Evolutionary conservation across 2,888 invertebrate genomes (phyloP), one percentile per base, ranked within the genome.

Genomic region (Sepioteuthis lessoniana): DNA sequence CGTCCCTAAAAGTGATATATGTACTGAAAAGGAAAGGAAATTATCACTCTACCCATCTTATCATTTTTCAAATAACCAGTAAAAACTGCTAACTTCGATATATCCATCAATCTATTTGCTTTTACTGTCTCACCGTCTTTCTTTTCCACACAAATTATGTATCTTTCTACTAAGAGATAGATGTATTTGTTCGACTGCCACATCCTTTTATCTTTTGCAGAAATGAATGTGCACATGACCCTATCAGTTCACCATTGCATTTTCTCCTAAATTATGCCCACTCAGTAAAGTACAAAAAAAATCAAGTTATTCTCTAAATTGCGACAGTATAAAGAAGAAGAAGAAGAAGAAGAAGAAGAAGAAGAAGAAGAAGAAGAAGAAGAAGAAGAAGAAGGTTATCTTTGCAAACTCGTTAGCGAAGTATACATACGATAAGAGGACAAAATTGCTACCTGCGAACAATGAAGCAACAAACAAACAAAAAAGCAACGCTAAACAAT

Each of bases 381-480:
- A n/a, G 35, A 76, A 76, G 13, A 76, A n/a, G n/a, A 76, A n/a
- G 76, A 76, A n/a, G 25, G 3, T 76, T 76, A n/a, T 76, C n/a
- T 76, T 76, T n/a, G n/a, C 76, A 76, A 76, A 76, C 76, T n/a
- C n/a, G 76, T 76, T 76, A 76, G 76, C 19, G 76, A n/a, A n/a
- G n/a, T 16, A 76, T 76, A 76, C n/a, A 76, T 76, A 35, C n/a
- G 42, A 42, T 35, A 76, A 76, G n/a, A 35, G n/a, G 76, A n/a
- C n/a, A 13, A 76, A 76, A 76, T 76, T 76, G 76, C 76, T 76
- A 76, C 76, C 76, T 76, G 76, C 76, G 13, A 76, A 35, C 76
- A n/a, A 35, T 76, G n/a, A 16, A 35, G 76, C 16, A 2, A 19
- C 13, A 35, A 76, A 76, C n/a, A n/a, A 76, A n/a, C 31, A 60